Conservation (phyloP, 2,888 invertebrate genomes). For the Phragmatobia fuliginosa region DNA sequence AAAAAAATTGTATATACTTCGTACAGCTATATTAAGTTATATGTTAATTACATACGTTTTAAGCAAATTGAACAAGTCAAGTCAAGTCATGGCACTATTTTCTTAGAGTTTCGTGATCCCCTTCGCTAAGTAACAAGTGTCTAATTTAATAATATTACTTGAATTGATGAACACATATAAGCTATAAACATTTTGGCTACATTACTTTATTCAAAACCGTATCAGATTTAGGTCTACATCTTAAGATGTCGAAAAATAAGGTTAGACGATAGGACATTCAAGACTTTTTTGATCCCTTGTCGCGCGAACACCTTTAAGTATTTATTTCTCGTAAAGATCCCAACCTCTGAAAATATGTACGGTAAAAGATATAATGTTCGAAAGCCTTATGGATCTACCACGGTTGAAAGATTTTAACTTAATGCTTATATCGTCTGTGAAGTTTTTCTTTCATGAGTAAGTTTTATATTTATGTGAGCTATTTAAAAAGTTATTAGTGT, state of each 20-base stretch:
- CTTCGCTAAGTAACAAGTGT: background rate
- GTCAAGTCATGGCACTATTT: no score
- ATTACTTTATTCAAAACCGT: background rate
- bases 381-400: no score
- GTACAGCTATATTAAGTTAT: no score
- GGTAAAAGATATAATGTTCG: no score
- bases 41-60: no score
- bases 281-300: background rate
- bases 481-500: background rate
- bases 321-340: background rate
- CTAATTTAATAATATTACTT: no score
- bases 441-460: background rate
- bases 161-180: no score
- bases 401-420: no score
- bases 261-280: background rate
- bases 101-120: background rate
- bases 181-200: no score
- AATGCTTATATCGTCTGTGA: no score
- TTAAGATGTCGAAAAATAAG: background rate
- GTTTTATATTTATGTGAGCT: background rate
- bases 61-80: no score
- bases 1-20: background rate
- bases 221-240: background rate
- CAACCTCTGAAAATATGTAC: no score
- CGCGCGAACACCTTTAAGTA: background rate